Evolutionary conservation across 2,797 vertebrate species (phyloP), one percentile per base, ranked within the genome.

Genomic region (Gymnodraco acuticeps): DNA sequence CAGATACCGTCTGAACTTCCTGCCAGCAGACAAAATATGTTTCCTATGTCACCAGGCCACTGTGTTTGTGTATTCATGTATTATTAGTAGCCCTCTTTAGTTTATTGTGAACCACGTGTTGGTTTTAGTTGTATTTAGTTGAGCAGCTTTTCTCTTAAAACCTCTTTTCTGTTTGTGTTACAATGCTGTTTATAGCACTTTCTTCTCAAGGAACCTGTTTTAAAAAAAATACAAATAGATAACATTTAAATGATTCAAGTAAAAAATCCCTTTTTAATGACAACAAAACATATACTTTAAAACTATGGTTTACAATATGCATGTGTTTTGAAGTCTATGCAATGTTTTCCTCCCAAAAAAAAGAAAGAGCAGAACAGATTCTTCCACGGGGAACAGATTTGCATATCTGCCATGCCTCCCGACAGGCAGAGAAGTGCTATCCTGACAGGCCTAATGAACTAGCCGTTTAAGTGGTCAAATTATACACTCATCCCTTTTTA

Each of bases 401-500:
- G 90, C 91, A 93, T 94, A 92, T 88, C 79, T 78, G 76, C 82
- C 80, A 65, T 84, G 85, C 78, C 86, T 88, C 80, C 81, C 82
- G 85, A 90, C 90, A 90, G 87, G 80, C 88, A 66, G 82, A 85
- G 85, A 87, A 91, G 90, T 88, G 89, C 89, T 87, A 78, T 87
- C 85, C 92, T 90, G 92, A 92, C 90, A 93, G 89, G 88, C 90
- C 88, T 93, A 91, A 94, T 93, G 92, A 94, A 94, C 90, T 90
- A 89, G 84, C 87, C 81, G 50, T 92, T 92, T 93, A 93, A 94
- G 90, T 93, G 92, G 91, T 92, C 91, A 93, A 94, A 94, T 94
- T 94, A 94, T 91, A 91, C 90, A 89, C 93, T 93, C 90, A 90
- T 93, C 90, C 90, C 85, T 90, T 93, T 93, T 90, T 92, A 92